Base-by-base conservation (phyloP, 1,140 invertebrate species). In the Calephelis virginiensis region DNA sequence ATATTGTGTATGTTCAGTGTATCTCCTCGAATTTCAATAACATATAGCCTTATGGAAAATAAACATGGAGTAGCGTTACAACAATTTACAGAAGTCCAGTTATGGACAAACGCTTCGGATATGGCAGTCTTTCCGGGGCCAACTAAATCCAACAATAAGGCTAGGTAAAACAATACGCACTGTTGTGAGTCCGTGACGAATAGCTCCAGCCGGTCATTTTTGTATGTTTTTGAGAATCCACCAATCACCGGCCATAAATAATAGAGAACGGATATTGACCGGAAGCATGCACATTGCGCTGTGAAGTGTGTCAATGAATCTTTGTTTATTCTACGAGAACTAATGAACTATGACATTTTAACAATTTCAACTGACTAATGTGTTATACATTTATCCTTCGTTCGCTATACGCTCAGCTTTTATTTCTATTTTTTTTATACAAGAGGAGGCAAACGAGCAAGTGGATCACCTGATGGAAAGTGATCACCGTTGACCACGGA, bases 161-260 rank as follows among this genome's bases (percentile, higher is more conserved):
- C 76, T 77, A 75, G 61, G 70, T 78, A 77, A 85, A 84, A 89
- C 85, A 89, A 87, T 88, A 75, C 77, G 69, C 17, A 72, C 69
- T 74, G 87, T 83, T 86, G 82, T 85, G 71, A 72, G 64, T 46
- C 73, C 79, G 74, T 88, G 81, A 86, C 85, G 81, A 85, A 87
- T 86, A 77, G 75, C 61, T 67, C 63, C 62, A 72, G 69, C 68
- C 76, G 83, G 72, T 81, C 75, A 86, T 82, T 90, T 90, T 90
- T 86, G 83, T 87, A 81, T 84, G 82, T 87, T 85, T 88, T 86
- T 71, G 81, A 81, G 77, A 79, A 76, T 80, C 76, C 77, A 81
- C 79, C 77, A 71, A 14, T 59, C 28, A 11, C 28, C 72, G 68
- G 70, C 73, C 75, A 77, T 80, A 83, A 85, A 86, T 86, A 88